Base-by-base conservation (phyloP, 2,113 vertebrate genomes). In the Chionodraco myersi region DNA sequence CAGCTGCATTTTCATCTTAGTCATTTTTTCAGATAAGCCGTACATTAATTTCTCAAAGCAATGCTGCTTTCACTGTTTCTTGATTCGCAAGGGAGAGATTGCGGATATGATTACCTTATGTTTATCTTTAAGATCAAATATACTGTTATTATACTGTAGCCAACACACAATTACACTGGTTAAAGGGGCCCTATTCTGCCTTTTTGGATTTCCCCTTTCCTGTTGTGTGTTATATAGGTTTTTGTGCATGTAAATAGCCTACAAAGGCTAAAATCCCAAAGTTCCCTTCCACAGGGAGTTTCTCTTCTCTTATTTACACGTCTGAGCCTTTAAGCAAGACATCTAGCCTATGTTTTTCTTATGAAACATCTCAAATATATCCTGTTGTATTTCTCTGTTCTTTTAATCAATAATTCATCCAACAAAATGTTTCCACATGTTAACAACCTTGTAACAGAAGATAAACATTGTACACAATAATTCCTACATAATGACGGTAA, bases 1-100 rank as follows among this genome's bases (percentile, higher is more conserved):
- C 54, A 59, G 62, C 73, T 81, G 74, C 53, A 79, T 80, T 87
- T 85, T 61, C 45, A 23, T 45, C 10, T 6, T 15, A 53, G 49
- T 48, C 47, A 52, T 14, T 48, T 79, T 67, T 47, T 76, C 68
- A 57, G 70, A 76, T 77, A 75, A 69, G 34, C 8, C 26, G 5
- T 23, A 15, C 12, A 61, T 80, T 62, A 0, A 64, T 82, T 72
- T 73, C 51, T 71, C 12, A 1, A 26, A 47, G 47, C 10, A 48
- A 23, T 23, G n/a, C 63, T 78, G 26, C 59, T 59, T 66, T n/a
- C 47, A 18, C 59, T 56, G 48, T 65, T 71, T 52, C 57, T 10
- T 41, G n/a, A 63, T 80, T 76, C 75, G 48, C 34, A 51, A 15
- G 26, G 23, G 10, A 77, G 26, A 47, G 34, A 57, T 65, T 74